Base-by-base conservation (phyloP, 2,888 invertebrate genomes). In the Hirtodrosophila confusa region DNA sequence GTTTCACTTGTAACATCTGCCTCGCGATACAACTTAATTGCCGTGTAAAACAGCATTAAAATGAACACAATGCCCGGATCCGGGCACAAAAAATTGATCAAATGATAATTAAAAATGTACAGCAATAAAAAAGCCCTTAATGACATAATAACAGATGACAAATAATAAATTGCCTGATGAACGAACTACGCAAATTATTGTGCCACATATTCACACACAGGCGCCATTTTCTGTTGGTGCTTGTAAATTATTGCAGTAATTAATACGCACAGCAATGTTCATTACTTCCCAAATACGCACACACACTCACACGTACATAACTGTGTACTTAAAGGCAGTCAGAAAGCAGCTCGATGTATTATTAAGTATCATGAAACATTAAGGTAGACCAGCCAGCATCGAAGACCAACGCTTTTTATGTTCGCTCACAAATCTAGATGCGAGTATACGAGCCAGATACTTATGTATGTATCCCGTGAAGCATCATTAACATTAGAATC, bases 81-180 rank as follows among this genome's bases (percentile, higher is more conserved):
- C 5, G 35, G 27, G 27, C 5, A 40, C 50, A 44, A 57, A 48
- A 57, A 75, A 73, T 69, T 80, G 75, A 84, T 84, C 87, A 78
- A 82, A 87, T 78, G 75, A 79, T 85, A 85, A 85, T 85, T 87
- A 85, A 78, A 87, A 83, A 80, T 73, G 73, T 78, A 61, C 56
- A 55, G 55, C 74, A 74, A 67, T 61, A 74, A 78, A 84, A 76
- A 75, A 74, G 58, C 49, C 66, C 78, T 87, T 85, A 85, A 85
- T 79, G 86, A 75, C 78, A 85, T 85, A 87, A 87, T 87, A 87
- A 87, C 84, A 85, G 79, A 85, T 87, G 84, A 87, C 82, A 87
- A 85, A 85, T 85, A 87, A 87, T 85, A 87, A 84, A 87, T 87
- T 79, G 69, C 56, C 50, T 48, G 67, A 66, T 57, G 62, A 76